Percentiles rank a stretch among this genome's conserved stretches.
phyloP scores from a whole-genome alignment of 2,888 invertebrate genomes.

The Deroplatys truncata region DNA sequence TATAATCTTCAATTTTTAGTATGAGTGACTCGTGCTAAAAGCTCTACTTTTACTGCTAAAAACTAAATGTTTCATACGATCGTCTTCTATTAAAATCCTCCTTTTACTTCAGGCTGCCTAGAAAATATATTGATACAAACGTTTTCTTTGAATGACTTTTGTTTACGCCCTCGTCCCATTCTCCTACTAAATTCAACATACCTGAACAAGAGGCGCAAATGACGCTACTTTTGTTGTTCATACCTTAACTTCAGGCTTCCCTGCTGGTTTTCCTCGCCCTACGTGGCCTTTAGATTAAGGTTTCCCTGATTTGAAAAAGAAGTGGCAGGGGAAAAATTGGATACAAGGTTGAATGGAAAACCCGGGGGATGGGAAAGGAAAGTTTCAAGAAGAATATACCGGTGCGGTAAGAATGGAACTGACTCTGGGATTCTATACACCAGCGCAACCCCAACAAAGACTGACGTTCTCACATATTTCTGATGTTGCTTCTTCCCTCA shows the following conservation, averaged over 20 bases:
- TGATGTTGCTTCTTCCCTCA: neutral
- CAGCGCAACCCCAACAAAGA: neutral
- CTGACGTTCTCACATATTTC: neutral
- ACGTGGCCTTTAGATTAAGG: neutral
- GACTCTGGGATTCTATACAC: neutral
- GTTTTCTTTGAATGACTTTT: no score
- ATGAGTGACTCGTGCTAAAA: no score
- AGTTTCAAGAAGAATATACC: neutral
- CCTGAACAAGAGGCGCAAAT: no score
- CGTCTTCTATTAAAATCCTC: no score
- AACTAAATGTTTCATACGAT: no score
- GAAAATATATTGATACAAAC: no score
- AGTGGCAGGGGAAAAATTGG: neutral
- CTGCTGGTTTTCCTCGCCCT: neutral
- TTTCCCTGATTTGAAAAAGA: neutral
- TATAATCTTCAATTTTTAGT: no score
- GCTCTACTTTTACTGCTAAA: no score
- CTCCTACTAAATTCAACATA: no score
- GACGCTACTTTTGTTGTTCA: neutral
- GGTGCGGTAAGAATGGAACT: neutral
- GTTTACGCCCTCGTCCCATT: no score
- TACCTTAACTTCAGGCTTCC: neutral
- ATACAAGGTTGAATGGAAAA: neutral
- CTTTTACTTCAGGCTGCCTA: no score
- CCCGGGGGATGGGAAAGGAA: neutral